These are phyloP conservation scores for Gadopsis bispinosus DNA, from an alignment of 2,797 vertebrate species.

Conservation along the genomic window DNA sequence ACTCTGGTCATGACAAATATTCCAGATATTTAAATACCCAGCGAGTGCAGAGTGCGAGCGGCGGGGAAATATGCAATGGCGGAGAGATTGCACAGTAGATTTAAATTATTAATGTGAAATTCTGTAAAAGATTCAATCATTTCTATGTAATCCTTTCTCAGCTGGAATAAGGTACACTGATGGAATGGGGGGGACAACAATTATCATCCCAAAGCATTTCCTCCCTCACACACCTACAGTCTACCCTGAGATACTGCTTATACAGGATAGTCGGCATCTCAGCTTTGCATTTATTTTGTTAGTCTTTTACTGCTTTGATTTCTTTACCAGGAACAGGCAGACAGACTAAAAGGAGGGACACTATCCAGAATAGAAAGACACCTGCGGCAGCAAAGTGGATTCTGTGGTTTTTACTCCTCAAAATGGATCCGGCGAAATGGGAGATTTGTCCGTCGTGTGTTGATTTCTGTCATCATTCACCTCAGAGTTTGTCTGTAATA, in stretches of 20 bases:
- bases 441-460: conserved; percentile 13
- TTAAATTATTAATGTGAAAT: conserved; percentile 66
- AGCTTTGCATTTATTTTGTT: conserved; percentile 48
- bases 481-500: conserved; percentile 4
- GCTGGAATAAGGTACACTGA: conserved; percentile 47
- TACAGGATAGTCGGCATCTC: conserved; percentile 16
- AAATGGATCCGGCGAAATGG: background rate
- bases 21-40: conserved; percentile 74
- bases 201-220: conserved; percentile 30
- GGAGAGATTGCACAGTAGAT: conserved; percentile 53
- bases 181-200: conserved; percentile 37
- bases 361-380: conserved; percentile 11
- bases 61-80: conserved; percentile 47
- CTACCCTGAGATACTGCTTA: conserved; percentile 8
- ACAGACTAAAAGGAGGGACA: conserved; percentile 14
- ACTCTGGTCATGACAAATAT: conserved; percentile 78
- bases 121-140: conserved; percentile 61
- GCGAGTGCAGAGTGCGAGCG: conserved; percentile 37
- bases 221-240: background rate
- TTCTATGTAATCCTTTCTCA: conserved; percentile 62
- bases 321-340: conserved; percentile 46
- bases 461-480: conserved; percentile 22
- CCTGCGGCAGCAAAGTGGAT: background rate
- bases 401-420: background rate
- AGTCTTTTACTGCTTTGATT: conserved; percentile 43